phyloP scores from a whole-genome alignment of 1,140 invertebrate genomes.

The Zaprionus inermis region DNA sequence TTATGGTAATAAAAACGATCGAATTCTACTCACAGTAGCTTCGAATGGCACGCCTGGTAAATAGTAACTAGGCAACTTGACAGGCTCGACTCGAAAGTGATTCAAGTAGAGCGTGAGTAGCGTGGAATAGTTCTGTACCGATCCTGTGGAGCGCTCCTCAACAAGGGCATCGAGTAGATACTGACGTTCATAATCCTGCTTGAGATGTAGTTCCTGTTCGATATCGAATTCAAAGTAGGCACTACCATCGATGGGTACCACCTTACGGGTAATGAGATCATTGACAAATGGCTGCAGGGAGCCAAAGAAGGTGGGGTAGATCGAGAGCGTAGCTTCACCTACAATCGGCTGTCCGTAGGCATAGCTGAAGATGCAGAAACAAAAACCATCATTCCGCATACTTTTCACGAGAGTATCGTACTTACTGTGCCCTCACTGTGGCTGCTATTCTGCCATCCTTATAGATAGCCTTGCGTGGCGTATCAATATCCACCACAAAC shows the following conservation, averaged over 20 bases:
- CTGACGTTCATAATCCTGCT: slow-evolving; percentile 89
- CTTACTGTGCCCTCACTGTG: slow-evolving; percentile 93
- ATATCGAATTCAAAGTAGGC: slow-evolving; percentile 91
- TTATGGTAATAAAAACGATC: neutral
- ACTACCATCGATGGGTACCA: slow-evolving; percentile 91
- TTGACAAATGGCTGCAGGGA: slow-evolving; percentile 80
- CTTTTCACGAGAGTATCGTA: neutral
- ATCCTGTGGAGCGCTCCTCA: slow-evolving; percentile 90
- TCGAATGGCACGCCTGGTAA: slow-evolving; percentile 94
- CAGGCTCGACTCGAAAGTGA: slow-evolving; percentile 91
- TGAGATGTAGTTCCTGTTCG: slow-evolving; percentile 88
- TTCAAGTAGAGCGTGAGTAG: slow-evolving; percentile 90
- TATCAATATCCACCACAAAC: slow-evolving; percentile 93
- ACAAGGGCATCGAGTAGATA: slow-evolving; percentile 91
- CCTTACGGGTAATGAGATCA: slow-evolving; percentile 87
- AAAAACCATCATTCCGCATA: too few relatives aligned
- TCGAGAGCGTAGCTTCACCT: slow-evolving; percentile 90
- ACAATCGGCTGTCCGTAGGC: slow-evolving; percentile 91
- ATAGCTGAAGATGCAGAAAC: slow-evolving; percentile 82
- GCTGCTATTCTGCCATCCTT: slow-evolving; percentile 91
- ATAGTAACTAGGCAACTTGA: slow-evolving; percentile 92
- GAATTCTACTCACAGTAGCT: slow-evolving; percentile 87
- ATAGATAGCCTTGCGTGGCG: slow-evolving; percentile 92
- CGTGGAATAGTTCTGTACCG: slow-evolving; percentile 90
- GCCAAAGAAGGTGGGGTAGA: slow-evolving; percentile 86